These are phyloP conservation scores for Apogon talboti DNA, from an alignment of 2,797 vertebrate species.

Conservation along the genomic window DNA sequence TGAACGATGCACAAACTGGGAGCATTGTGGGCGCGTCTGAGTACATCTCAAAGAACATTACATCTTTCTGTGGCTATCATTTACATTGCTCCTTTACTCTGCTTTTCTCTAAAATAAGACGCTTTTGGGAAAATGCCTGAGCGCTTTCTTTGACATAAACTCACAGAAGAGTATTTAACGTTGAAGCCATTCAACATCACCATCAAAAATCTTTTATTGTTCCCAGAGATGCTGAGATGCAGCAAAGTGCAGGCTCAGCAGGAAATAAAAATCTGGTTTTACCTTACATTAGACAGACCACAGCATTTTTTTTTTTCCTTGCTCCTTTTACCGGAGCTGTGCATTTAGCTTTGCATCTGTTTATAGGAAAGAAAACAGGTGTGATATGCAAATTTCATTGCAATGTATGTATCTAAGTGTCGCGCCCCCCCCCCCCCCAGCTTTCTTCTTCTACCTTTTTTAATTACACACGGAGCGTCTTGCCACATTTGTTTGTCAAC, in stretches of 20 bases:
- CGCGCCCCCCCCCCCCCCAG: slow-evolving; percentile 43
- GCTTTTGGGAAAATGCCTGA: not conserved
- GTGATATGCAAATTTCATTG: slow-evolving; percentile 52
- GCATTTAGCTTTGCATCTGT: slow-evolving; percentile 32
- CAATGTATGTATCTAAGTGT: slow-evolving; percentile 45
- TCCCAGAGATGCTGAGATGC: slow-evolving; percentile 47
- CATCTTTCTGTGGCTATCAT: slow-evolving; percentile 19
- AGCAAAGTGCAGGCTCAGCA: slow-evolving; percentile 49
- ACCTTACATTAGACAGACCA: slow-evolving; percentile 1
- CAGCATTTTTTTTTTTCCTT: slow-evolving; percentile 37
- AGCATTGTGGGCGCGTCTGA: not conserved
- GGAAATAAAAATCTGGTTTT: slow-evolving; percentile 59
- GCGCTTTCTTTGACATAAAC: not conserved
- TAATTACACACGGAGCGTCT: slow-evolving; percentile 64
- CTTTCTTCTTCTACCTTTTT: slow-evolving; percentile 53
- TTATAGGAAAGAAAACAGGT: slow-evolving; percentile 49
- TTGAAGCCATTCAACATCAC: slow-evolving; percentile 27
- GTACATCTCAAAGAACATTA: slow-evolving; percentile 14
- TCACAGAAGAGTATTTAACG: slow-evolving; percentile 31
- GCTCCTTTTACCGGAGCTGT: slow-evolving; percentile 12
- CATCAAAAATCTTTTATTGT: slow-evolving; percentile 48
- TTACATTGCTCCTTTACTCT: slow-evolving; percentile 1
- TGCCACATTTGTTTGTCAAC: slow-evolving; percentile 51
- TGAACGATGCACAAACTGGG: slow-evolving; percentile 5
- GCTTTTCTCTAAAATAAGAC: slow-evolving; percentile 26